A percentile compares a stretch with the other conserved stretches of the same genome.
Evolutionary conservation across 2,797 vertebrate genomes (phyloP).

Genomic region (Melopsittacus undulatus): DNA sequence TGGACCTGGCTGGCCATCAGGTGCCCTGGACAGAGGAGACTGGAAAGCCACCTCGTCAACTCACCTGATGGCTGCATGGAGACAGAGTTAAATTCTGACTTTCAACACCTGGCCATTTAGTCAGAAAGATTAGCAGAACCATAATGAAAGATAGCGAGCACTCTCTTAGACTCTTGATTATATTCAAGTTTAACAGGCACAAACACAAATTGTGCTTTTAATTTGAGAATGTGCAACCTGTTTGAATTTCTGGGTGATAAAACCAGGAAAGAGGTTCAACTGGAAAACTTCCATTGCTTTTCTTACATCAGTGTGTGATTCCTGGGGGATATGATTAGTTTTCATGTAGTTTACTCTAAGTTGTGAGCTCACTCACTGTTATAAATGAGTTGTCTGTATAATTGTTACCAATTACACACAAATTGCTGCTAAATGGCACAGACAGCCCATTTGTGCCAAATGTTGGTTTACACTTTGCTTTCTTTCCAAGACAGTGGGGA

Average conservation of each 20-base stretch:
- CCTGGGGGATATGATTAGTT: conserved; percentile 16
- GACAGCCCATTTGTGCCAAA: conserved; percentile 67
- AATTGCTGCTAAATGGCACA: conserved; percentile 61
- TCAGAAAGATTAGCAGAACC: not conserved
- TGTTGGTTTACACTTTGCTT: conserved; percentile 71
- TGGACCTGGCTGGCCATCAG: not conserved
- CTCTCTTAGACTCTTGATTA: not conserved
- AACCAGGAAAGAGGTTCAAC: not conserved
- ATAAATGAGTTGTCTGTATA: conserved; percentile 51
- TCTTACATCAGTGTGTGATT: conserved; percentile 12
- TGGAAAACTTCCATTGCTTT: not conserved
- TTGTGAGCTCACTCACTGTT: conserved; percentile 44
- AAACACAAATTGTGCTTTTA: not conserved
- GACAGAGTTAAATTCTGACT: not conserved
- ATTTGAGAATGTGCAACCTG: not conserved
- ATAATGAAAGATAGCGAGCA: not conserved
- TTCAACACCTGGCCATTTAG: not conserved
- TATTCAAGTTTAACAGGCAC: not conserved
- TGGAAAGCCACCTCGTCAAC: not conserved
- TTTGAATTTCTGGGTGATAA: not conserved
- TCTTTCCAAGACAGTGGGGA: conserved; percentile 68
- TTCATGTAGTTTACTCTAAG: conserved; percentile 19
- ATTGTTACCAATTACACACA: conserved; percentile 66
- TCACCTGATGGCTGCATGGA: not conserved
- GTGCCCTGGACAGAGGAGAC: not conserved